Evolutionary conservation across 2,797 vertebrate genomes (phyloP).

Genomic region (Xerus rutilus): DNA sequence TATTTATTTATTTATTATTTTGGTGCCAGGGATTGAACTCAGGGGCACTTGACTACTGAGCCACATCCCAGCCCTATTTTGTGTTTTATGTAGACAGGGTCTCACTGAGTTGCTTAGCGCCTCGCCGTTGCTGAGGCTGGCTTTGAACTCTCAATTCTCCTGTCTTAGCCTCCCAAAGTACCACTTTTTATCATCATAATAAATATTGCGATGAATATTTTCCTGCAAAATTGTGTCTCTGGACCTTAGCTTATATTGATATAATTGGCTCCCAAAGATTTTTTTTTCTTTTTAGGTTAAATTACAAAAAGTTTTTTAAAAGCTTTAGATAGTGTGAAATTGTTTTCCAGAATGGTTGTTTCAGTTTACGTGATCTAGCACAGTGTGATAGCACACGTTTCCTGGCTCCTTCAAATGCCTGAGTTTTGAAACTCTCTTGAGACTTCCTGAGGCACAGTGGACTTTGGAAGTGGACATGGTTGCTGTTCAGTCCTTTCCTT

Average conservation of each 20-base stretch:
- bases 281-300: constrained; percentile 36
- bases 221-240: constrained; percentile 44
- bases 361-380: not conserved
- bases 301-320: not conserved
- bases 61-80: too few species aligned
- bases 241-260: constrained; percentile 32
- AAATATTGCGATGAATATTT: not conserved
- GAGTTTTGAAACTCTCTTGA: constrained; percentile 42
- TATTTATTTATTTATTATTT: too few species aligned
- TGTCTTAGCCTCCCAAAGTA: too few species aligned
- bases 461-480: not conserved
- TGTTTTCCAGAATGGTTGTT: not conserved
- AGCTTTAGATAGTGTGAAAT: not conserved
- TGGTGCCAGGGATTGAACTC: too few species aligned
- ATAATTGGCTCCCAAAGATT: constrained; percentile 4
- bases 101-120: too few species aligned
- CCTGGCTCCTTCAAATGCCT: not conserved
- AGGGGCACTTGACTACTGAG: too few species aligned
- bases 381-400: not conserved
- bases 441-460: not conserved
- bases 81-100: too few species aligned
- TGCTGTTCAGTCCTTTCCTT: not conserved
- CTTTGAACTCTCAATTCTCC: too few species aligned
- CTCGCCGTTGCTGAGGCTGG: too few species aligned
- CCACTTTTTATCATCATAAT: not conserved